phyloP scores from a whole-genome alignment of 2,888 invertebrate species.

The Xylota sylvarum region DNA sequence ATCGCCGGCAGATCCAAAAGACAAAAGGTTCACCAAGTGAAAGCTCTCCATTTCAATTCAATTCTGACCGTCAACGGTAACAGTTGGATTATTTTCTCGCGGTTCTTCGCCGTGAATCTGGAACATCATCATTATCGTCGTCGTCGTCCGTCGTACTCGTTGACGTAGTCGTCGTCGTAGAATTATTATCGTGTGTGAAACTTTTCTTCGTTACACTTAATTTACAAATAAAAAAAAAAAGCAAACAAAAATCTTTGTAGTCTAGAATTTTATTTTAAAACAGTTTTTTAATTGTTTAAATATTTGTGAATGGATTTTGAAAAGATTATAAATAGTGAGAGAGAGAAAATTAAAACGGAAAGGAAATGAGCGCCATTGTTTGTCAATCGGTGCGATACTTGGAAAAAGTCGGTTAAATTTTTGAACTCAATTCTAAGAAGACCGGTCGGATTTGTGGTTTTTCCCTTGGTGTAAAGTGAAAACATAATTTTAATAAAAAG shows the following conservation, averaged over 20 bases:
- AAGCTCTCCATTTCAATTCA: conserved; percentile 67
- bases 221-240: not conserved
- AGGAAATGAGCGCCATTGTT: conserved; percentile 30
- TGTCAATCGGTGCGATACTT: not conserved
- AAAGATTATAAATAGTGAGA: not conserved
- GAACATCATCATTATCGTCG: not conserved
- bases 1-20: conserved; percentile 50
- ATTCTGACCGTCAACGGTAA: conserved; percentile 62
- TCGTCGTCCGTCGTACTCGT: not conserved
- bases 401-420: conserved; percentile 53
- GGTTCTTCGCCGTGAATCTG: conserved; percentile 11
- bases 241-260: not conserved
- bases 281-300: not conserved
- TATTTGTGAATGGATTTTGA: not conserved
- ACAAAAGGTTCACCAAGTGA: conserved; percentile 63
- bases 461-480: conserved; percentile 26
- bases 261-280: not conserved
- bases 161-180: not conserved
- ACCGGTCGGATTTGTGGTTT: conserved; percentile 1
- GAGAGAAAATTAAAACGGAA: conserved; percentile 4
- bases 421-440: conserved; percentile 31
- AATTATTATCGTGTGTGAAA: not conserved
- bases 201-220: not conserved
- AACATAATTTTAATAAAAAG: conserved; percentile 32
- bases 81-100: conserved; percentile 38